Base-by-base conservation (phyloP, 2,888 invertebrate genomes). In the Thecocarcelia acutangulata region DNA sequence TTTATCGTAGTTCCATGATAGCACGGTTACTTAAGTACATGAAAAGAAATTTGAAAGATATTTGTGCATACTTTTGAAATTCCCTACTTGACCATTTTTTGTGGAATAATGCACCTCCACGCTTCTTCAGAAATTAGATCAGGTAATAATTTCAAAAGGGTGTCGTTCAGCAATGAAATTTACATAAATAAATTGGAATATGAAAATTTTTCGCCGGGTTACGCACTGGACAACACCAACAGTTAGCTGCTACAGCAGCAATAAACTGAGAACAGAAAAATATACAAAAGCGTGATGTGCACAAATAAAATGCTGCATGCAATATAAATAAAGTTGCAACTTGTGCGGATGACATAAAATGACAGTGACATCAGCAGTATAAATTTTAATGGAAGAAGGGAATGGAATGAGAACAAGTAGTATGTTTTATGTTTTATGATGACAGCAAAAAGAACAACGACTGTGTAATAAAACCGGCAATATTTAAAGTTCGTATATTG, bases 251-350 rank as follows among this genome's bases (percentile, higher is more conserved):
- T 28, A 1, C 12, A 50, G 37, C 24, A 66, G 42, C 15, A 19
- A 17, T 50, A 66, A 66, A 59, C 58, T 66, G 28, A 3, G 19
- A 42, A 19, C n/a, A 58, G 17, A 37, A 48, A 40, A 54, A 61
- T 40, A 21, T 15, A 46, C n/a, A 48, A 86, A 72, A 86, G 86
- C 86, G 87, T 84, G 86, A 86, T 86, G 84, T 88, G 89, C 85
- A 87, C 85, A 86, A 84, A 82, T 81, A 86, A 84, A 84, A 84
- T 79, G 83, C 83, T 83, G 84, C 83, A 84, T 80, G 64, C 77
- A 68, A 80, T 83, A 83, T 84, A 83, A 84, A 80, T 66, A 72
- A 76, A 84, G 83, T 84, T 85, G 86, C 86, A 84, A 83, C 83
- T 84, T 84, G 83, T 83, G 83, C 74, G 74, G 74, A 75, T 83